A percentile compares a stretch with the other conserved stretches of the same genome.
phyloP scores from a whole-genome alignment of 2,888 invertebrate genomes.

The Abrostola triplasia region DNA sequence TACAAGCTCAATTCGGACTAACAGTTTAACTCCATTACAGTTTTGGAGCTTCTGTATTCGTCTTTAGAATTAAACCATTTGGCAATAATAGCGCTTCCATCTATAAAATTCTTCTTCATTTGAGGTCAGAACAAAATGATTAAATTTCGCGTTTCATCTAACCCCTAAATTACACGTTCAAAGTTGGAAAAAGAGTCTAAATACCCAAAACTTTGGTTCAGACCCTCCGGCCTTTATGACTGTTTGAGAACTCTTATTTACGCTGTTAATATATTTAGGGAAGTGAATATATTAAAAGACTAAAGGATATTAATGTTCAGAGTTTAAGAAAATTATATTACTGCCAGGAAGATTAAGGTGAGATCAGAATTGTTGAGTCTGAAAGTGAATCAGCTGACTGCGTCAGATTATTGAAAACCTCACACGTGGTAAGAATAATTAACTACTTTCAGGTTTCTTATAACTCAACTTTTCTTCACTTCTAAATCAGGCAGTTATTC shows the following conservation, averaged over 20 bases:
- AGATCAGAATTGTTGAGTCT: conserved; percentile 19
- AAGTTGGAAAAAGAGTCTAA: conserved; percentile 66
- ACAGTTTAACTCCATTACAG: background rate
- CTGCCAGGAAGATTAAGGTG: conserved; percentile 31
- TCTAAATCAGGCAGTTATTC: no score
- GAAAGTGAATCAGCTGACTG: background rate
- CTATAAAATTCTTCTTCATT: conserved; percentile 50
- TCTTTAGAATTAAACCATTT: conserved; percentile 34
- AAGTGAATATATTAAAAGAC: conserved; percentile 68
- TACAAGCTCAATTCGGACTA: background rate
- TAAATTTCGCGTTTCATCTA: conserved; percentile 59
- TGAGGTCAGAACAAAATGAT: conserved; percentile 51
- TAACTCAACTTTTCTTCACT: no score
- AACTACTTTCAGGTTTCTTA: no score
- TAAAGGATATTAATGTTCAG: conserved; percentile 68
- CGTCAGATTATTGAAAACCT: conserved; percentile 1
- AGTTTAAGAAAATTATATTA: conserved; percentile 65
- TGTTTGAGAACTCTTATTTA: conserved; percentile 72
- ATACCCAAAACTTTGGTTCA: conserved; percentile 57
- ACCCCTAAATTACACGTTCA: conserved; percentile 62
- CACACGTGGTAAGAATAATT: no score
- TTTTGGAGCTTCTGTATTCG: background rate
- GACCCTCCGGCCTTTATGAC: conserved; percentile 66
- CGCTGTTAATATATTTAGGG: conserved; percentile 73
- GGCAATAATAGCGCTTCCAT: conserved; percentile 25